Conservation (phyloP, 2,113 vertebrate species). For the Ptilonorhynchus violaceus region DNA sequence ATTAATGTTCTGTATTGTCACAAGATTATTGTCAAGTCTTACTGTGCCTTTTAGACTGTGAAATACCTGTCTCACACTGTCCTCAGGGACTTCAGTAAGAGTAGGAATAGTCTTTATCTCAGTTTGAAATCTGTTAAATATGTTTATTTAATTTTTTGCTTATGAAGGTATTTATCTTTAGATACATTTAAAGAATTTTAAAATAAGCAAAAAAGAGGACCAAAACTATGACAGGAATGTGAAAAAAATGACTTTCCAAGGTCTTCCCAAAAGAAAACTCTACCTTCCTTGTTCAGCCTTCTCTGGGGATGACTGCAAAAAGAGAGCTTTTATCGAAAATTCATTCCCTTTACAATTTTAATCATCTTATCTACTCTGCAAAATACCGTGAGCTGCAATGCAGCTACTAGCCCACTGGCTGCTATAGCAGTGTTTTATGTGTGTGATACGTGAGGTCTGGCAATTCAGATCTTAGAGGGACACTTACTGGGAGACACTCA, state of each 20-base stretch:
- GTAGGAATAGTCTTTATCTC: not conserved
- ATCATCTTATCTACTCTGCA: not conserved
- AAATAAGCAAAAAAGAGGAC: not conserved
- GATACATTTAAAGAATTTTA: not conserved
- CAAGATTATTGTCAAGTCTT: not conserved
- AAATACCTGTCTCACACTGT: not conserved
- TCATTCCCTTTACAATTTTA: not conserved
- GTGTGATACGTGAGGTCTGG: not conserved
- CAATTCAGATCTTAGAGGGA: not conserved
- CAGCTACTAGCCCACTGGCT: not conserved
- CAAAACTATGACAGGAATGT: not conserved
- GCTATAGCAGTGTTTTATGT: not conserved
- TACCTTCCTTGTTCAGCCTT: not conserved
- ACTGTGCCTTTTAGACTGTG: not conserved
- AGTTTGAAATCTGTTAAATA: not conserved
- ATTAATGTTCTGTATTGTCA: not conserved
- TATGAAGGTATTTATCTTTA: not conserved
- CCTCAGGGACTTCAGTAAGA: not conserved
- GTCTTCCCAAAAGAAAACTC: not conserved
- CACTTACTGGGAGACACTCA: rapidly evolving
- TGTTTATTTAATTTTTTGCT: not conserved
- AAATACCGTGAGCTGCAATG: not conserved
- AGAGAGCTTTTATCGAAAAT: not conserved
- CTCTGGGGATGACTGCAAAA: not conserved
- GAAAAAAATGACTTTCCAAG: not conserved